phyloP scores from a whole-genome alignment of 2,113 vertebrate species.

The Cynopterus brachyotis region DNA sequence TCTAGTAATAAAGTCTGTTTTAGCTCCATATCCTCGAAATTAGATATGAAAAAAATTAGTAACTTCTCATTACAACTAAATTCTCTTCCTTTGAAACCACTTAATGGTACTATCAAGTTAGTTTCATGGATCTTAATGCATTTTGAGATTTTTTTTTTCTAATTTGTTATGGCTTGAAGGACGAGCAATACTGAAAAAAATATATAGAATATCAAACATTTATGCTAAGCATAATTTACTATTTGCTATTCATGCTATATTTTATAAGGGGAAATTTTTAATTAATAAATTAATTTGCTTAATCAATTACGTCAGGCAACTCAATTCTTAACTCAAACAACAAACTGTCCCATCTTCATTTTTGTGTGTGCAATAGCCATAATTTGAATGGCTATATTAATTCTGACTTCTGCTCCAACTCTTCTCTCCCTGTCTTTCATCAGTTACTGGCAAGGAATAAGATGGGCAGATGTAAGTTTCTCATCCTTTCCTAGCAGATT shows the following conservation, averaged over 20 bases:
- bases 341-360: not conserved
- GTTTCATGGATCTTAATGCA: not conserved
- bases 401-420: not conserved
- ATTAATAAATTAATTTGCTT: conserved; percentile 55
- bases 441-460: conserved; percentile 7
- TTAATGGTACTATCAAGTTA: not conserved
- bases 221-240: conserved; percentile 30
- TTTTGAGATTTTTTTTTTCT: not conserved
- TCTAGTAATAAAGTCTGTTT: not conserved
- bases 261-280: conserved; percentile 43
- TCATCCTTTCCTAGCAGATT: not conserved
- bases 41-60: conserved; percentile 7
- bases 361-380: not conserved
- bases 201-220: conserved; percentile 22
- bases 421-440: not conserved
- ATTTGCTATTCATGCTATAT: not conserved
- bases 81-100: not conserved
- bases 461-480: not conserved
- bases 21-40: conserved; percentile 11
- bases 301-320: conserved; percentile 29
- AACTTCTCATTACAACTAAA: conserved; percentile 53
- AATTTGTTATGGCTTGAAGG: not conserved
- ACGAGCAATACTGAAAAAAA: not conserved
- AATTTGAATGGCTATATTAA: not conserved
- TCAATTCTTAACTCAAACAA: conserved; percentile 40